Evolutionary conservation across 2,113 vertebrate species (phyloP), one percentile per base, ranked within the genome.

Genomic region (Strix aluco): DNA sequence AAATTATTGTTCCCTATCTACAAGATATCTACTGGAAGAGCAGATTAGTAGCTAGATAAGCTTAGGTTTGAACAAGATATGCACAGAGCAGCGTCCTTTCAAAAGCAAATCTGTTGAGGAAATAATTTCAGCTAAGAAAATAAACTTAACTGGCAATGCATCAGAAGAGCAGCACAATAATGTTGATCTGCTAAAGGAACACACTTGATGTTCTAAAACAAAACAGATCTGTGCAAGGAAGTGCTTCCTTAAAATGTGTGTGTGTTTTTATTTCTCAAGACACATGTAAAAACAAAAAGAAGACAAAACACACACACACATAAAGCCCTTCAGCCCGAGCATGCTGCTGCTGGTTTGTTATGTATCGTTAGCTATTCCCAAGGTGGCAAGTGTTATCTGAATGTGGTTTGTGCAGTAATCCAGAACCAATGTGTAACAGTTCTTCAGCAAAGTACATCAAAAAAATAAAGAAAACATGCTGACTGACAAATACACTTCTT

Each of bases 121-220:
- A 95, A 95, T 82, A 17, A 95, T 91, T 95, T 77, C 84, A 91
- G 92, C 91, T 91, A 82, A 91, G 46, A 84, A 94, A 95, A 96
- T 80, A 95, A 95, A 95, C 81, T 36, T 51, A 66, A 70, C 83
- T 91, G 92, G 91, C 62, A 63, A 47, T 13, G 49, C 66, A 82
- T 94, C 94, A 96, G 71, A 96, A 70, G 69, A 94, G 81, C 70
- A 92, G 55, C 70, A 88, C 84, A 92, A 54, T 51, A 89, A 91
- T 0, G 2, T 27, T 91, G 84, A 90, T 80, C 78, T 0, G 0
- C 89, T 70, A 13, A 85, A 91, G 84, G 62, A 95, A 89, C 71
- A 65, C 65, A 72, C 34, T 90, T 32, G 26, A 40, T 75, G 70
- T 61, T 95, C 91, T 77, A 85, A 95, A 91, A 62, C 54, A 95